Base-by-base conservation (phyloP, 1,140 invertebrate genomes). In the Drosophila ogumai region DNA sequence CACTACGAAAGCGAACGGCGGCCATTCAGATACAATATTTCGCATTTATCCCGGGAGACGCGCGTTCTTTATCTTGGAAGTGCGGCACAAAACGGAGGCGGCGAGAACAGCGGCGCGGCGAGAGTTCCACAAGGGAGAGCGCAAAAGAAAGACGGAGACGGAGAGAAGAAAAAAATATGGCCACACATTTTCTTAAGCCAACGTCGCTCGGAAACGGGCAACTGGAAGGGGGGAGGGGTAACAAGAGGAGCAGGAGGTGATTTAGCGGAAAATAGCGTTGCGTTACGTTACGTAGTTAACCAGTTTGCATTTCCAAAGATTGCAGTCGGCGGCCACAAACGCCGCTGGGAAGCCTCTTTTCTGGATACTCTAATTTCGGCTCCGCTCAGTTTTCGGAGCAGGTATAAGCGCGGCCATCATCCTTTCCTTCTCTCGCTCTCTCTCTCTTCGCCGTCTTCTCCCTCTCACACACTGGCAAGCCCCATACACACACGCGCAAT, bases 141-240 rank as follows among this genome's bases (percentile, higher is more conserved):
- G 66, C 67, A 72, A 87, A 82, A 72, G 71, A 79, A 79, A 80
- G 65, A 79, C 61, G 38, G 19, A 79, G 71, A 64, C 57, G 78
- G 65, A 73, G 79, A 82, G 77, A 75, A 73, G 73, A 87, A 84
- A 81, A 84, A 88, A 88, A 88, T 90, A 90, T 90, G 85, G 85
- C 85, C 78, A 90, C 81, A 86, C 79, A 79, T 75, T 82, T 86
- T 87, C 82, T 87, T 87, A 87, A 87, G 82, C 82, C 82, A 86
- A 54, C 50, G 58, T 65, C 50, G 56, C 47, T 50, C 47, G 47
- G 25, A 3, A n/a, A 58, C 36, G 66, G 32, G 44, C 50, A 49
- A 43, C 19, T 13, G 43, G 44, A 10, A 8, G n/a, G 15, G 38
- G 46, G 28, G 13, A 4, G 22, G 22, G 22, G 7, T 1, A 49